A percentile compares a stretch with the other conserved stretches of the same genome.
These are phyloP conservation scores for Neoarius graeffei DNA, from an alignment of 2,113 vertebrate species.

Conservation along the genomic window DNA sequence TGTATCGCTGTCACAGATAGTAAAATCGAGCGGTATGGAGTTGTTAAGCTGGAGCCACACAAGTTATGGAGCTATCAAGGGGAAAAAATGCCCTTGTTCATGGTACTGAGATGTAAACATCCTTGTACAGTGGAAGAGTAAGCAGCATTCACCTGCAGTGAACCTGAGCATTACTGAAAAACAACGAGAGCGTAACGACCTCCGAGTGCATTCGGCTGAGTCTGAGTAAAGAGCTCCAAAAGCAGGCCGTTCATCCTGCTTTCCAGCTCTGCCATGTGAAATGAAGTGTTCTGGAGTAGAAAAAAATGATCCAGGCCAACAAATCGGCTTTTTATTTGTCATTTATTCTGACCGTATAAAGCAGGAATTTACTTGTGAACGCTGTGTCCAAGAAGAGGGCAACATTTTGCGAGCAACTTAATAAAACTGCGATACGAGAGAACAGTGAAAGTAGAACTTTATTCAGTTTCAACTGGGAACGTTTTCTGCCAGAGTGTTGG, in stretches of 20 bases:
- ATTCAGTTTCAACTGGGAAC: slow-evolving; percentile 48
- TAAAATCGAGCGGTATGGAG: neutral
- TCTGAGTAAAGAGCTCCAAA: slow-evolving; percentile 7
- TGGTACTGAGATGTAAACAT: slow-evolving; percentile 7
- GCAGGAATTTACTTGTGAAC: slow-evolving; percentile 32
- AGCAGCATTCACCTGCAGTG: neutral
- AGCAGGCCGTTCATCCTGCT: slow-evolving; percentile 16
- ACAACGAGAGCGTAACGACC: slow-evolving; percentile 15
- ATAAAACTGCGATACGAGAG: slow-evolving; percentile 53
- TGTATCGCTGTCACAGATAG: neutral
- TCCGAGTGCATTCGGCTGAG: slow-evolving; percentile 16
- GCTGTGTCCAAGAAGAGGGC: slow-evolving; percentile 45
- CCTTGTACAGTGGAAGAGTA: slow-evolving; percentile 20
- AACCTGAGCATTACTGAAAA: slow-evolving; percentile 10
- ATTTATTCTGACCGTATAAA: slow-evolving; percentile 48
- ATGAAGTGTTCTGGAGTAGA: slow-evolving; percentile 24
- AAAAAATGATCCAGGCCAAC: neutral
- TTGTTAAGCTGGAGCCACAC: neutral
- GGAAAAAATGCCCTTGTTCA: neutral
- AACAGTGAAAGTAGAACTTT: slow-evolving; percentile 56
- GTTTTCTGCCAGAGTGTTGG: neutral
- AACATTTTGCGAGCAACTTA: slow-evolving; percentile 53
- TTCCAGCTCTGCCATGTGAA: neutral
- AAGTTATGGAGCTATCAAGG: neutral
- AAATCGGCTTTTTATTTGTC: slow-evolving; percentile 55